Evolutionary conservation across 2,888 invertebrate species (phyloP), one percentile per base, ranked within the genome.

Genomic region (Cryptocephalus primarius): DNA sequence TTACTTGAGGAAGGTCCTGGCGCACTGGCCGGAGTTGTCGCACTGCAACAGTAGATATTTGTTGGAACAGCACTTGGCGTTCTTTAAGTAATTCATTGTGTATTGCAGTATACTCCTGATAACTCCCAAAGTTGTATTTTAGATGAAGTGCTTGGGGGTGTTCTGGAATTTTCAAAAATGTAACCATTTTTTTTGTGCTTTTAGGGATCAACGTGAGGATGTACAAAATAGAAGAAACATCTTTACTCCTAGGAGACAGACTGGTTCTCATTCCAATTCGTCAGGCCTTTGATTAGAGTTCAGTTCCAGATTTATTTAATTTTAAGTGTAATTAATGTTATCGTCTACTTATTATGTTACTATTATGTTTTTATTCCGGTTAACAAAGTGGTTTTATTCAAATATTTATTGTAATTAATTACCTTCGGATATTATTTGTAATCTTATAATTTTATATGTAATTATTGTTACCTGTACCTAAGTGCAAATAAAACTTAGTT

Each of bases 1-100:
- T 47, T 96, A 94, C 74, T 74, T 96, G 52, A 78, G 93, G 41
- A 82, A 89, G 65, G 75, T 93, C 13, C 75, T 94, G 48, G 82
- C 88, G 53, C 79, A 86, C 57, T 77, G 89, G 68, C 83, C 87
- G 0, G 85, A 88, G 59, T 78, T 94, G 45, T 77, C 85, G 40
- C 78, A 80, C 47, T 83, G 84, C 63, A 85, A 86, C 52, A 79
- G 78, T 57, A 85, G 89, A 62, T 80, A 83, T 48, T 82, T 86
- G 39, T 77, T 96, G 48, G 79, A 89, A 58, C 80, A 82, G 40
- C 75, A 85, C 52, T 76, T 95, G 62, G 88, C 92, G 33, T 94
- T 95, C 73, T 92, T 95, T 68, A 86, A 87, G 82, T 87, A 70
- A 71, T 69, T 61, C 40, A 40, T 40, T 8, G n/a, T 40, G 39